Base-by-base conservation (phyloP, 2,888 invertebrate species). In the Glaucopsyche alexis region DNA sequence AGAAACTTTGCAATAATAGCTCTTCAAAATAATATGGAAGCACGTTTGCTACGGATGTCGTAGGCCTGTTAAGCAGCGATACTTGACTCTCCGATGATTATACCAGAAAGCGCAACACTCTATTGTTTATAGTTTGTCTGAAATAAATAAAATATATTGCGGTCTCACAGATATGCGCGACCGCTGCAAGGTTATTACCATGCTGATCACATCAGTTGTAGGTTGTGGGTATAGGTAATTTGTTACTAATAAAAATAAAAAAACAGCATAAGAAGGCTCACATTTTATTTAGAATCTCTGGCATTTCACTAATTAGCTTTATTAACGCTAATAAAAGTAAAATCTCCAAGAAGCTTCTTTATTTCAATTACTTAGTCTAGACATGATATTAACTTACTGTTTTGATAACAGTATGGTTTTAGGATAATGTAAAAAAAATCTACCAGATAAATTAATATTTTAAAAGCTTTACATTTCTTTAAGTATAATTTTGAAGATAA, bases 331-430 rank as follows among this genome's bases (percentile, higher is more conserved):
- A 38, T 60, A 29, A 60, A 60, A 60, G 29, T 60, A 38, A 60
- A 60, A 60, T 14, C 5, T 60, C 13, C 29, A 60, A 60, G 13
- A 60, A 19, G 29, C 60, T 60, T 4, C 6, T 29, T 60, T 29
- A 14, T 60, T 38, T 60, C 29, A 60, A 60, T 60, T 38, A 60
- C 60, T 60, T 60, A 60, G 60, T 60, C 38, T 60, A 60, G 60
- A 60, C 29, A 38, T 60, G 29, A 60, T 60, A 55, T 11, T 55
- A 13, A 11, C 55, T 55, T 19, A 5, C 9, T 55, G 38, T 60
- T 60, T 55, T 60, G 9, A 38, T 60, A 38, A 60, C 60, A 60
- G 29, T 14, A 29, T 13, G 29, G 14, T 29, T 29, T 29, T 38
- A 38, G 14, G 38, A 60, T 11, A 13, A 60, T 13, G 60, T 2